Evolutionary conservation across 2,888 invertebrate genomes (phyloP), one percentile per base, ranked within the genome.

Genomic region (Philhelius pedissequus): DNA sequence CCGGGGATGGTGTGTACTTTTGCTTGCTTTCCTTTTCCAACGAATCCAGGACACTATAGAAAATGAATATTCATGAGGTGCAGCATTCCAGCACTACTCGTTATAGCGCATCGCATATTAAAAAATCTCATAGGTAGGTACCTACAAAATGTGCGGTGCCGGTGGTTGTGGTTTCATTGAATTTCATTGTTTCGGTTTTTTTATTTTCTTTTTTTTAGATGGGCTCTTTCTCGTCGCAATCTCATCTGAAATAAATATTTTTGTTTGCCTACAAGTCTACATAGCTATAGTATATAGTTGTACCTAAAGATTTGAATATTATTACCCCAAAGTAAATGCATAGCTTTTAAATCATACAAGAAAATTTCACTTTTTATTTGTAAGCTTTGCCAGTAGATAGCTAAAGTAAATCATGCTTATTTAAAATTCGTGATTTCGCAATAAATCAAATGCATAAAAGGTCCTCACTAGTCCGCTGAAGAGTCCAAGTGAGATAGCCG

Each of bases 11-110:
- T 75, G 9, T 52, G 32, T n/a, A 45, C 48, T 32, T 64, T 66
- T 52, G 32, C 40, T 83, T 52, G 52, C 25, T 66, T 79, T 54
- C 43, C 60, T 32, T 56, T 56, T 56, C 15, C 20, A 18, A 35
- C 7, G n/a, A 68, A 75, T 75, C 66, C 75, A 80, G 84, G 84
- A 84, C 75, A 78, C 78, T 75, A 20, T 73, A 32, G 50, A 60
- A 56, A 50, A 80, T 84, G 80, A 84, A 84, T 84, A 84, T 84
- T 84, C 84, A 84, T 80, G 73, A 84, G 48, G 15, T 22, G 45
- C 45, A 48, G 40, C 40, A 40, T 60, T 25, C 45, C 54, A n/a
- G 48, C 60, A 45, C 11, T 27, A n/a, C n/a, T n/a, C n/a, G n/a
- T n/a, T n/a, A n/a, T n/a, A 38, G 22, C 50, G 20, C 30, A 32